phyloP scores from a whole-genome alignment of 2,113 vertebrate species.

The Dasyornis broadbenti region DNA sequence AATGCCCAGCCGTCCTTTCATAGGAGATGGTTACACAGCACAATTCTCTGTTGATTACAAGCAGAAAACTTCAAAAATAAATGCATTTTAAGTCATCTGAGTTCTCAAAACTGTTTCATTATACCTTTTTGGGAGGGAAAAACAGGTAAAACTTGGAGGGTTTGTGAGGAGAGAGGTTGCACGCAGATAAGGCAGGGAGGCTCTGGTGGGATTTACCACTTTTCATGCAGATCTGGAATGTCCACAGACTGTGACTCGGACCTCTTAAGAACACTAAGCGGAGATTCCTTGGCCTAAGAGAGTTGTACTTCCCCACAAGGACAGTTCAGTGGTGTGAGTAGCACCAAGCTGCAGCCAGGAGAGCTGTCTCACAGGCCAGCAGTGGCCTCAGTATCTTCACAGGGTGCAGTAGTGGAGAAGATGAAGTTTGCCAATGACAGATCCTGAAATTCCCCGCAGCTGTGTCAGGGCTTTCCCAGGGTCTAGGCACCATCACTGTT shows the following conservation, averaged over 20 bases:
- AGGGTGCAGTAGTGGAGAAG: not conserved
- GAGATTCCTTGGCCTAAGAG: not conserved
- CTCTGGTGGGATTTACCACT: not conserved
- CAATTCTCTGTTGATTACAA: conserved; percentile 20
- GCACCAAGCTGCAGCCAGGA: not conserved
- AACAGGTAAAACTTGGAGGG: not conserved
- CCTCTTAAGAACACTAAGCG: not conserved
- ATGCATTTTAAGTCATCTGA: not conserved
- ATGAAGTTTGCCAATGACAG: not conserved
- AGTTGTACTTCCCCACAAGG: not conserved
- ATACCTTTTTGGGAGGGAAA: not conserved
- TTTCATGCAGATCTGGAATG: not conserved
- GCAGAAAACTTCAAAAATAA: conserved; percentile 1
- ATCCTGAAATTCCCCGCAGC: not conserved
- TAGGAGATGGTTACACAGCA: conserved; percentile 48
- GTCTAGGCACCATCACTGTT: not conserved
- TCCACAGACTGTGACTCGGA: not conserved
- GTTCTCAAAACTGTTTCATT: not conserved
- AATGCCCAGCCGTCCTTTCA: not conserved
- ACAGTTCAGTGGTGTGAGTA: not conserved
- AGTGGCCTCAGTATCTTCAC: not conserved
- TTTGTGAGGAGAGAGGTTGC: not conserved
- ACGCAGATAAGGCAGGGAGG: not conserved
- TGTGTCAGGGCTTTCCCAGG: not conserved
- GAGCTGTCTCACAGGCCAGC: not conserved